Conservation (phyloP, 2,113 vertebrate species). For the Mesitornis unicolor region DNA sequence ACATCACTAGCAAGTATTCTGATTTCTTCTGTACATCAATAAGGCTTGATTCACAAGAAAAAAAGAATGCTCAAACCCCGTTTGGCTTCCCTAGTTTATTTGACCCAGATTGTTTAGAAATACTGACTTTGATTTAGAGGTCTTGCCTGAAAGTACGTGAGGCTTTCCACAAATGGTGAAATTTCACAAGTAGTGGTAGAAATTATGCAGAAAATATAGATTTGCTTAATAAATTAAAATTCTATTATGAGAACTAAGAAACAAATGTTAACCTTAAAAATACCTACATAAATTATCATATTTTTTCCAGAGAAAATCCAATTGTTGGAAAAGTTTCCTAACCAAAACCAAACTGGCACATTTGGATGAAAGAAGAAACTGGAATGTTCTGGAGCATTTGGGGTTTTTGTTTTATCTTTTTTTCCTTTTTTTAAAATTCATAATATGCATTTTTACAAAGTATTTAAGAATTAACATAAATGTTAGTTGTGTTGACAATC, state of each 20-base stretch:
- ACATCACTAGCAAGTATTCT: background rate
- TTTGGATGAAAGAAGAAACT: slow-evolving; percentile 67
- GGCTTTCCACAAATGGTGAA: background rate
- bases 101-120: background rate
- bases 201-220: background rate
- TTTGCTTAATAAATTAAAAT: background rate
- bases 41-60: background rate
- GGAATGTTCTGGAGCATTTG: slow-evolving; percentile 39
- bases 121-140: background rate
- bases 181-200: background rate
- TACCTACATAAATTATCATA: background rate
- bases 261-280: background rate
- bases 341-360: slow-evolving; percentile 23
- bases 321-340: slow-evolving; percentile 91
- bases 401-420: background rate
- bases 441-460: slow-evolving; percentile 43
- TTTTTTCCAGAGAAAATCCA: slow-evolving; percentile 88
- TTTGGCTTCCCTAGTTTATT: background rate
- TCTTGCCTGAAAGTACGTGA: background rate
- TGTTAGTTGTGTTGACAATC: slow-evolving; percentile 62
- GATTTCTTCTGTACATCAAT: background rate
- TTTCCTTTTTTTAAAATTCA: slow-evolving; percentile 18
- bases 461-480: slow-evolving; percentile 72
- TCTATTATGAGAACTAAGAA: background rate
- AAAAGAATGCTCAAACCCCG: background rate